phyloP scores from a whole-genome alignment of 2,888 invertebrate species.

The Xestia ashworthii region DNA sequence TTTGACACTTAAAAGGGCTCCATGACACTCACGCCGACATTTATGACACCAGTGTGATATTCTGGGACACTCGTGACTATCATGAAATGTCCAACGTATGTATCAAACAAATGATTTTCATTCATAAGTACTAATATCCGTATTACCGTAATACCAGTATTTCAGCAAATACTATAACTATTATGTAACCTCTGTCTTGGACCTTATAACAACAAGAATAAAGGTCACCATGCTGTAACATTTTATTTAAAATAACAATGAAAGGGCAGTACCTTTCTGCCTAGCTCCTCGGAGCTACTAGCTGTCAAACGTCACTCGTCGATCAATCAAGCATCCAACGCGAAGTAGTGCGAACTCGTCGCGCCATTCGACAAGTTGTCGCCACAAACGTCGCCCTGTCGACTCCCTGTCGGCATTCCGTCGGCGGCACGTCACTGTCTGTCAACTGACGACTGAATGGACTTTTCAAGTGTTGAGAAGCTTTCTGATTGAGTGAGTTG shows the following conservation, averaged over 20 bases:
- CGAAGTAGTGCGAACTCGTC: slow-evolving; percentile 1
- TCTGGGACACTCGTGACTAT: too few relatives aligned
- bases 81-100: too few relatives aligned
- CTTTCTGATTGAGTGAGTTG: slow-evolving; percentile 16
- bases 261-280: background rate
- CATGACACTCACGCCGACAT: background rate
- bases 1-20: background rate
- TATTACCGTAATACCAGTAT: background rate
- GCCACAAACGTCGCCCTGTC: slow-evolving; percentile 16
- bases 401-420: slow-evolving; percentile 19
- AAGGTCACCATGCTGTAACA: background rate
- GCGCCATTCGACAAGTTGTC: slow-evolving; percentile 23
- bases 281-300: background rate
- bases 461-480: background rate
- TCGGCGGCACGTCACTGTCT: slow-evolving; percentile 6
- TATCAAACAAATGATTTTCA: background rate
- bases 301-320: slow-evolving; percentile 6
- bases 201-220: background rate
- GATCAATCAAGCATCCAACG: slow-evolving; percentile 21
- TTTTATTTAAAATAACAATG: background rate
- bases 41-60: background rate
- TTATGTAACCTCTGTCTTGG: background rate
- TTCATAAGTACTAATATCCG: background rate
- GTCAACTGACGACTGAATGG: slow-evolving; percentile 34
- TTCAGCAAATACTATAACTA: background rate